Evolutionary conservation across 2,797 vertebrate genomes (phyloP), one percentile per base, ranked within the genome.

Genomic region (Danio albolineatus): DNA sequence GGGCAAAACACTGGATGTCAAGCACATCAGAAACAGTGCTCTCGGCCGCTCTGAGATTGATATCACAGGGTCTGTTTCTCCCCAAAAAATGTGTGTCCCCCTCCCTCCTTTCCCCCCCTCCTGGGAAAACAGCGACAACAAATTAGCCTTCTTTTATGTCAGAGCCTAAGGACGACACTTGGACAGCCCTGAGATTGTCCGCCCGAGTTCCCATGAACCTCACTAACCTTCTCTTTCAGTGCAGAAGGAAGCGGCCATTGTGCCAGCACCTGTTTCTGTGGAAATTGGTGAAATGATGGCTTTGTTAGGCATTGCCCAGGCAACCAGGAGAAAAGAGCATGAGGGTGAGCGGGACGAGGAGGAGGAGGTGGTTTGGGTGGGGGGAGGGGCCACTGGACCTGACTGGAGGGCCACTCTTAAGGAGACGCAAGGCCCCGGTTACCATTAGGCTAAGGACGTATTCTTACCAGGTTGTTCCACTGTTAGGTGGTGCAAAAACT

Each of bases 271-370:
- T 95, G 94, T 94, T 94, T 94, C 93, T 94, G 93, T 94, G 94
- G 93, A 95, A 95, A 94, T 94, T 94, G 94, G 94, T 95, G 93
- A 95, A 95, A 94, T 95, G 94, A 95, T 94, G 94, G 93, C 94
- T 95, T 95, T 95, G 94, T 95, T 94, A 95, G 94, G 88, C 83
- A 74, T 94, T 87, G 73, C 93, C 90, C 89, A 83, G 93, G 87
- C 89, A 89, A 95, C 94, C 89, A 90, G 91, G 91, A 90, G 91
- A 93, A 92, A 93, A 89, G 90, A 90, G 82, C 78, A 83, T 93
- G 94, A 90, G 92, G 96, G 88, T 90, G 87, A 83, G 89, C 92
- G 85, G 92, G 92, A 44, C 92, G 89, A 85, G 93, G 84, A 91
- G 93, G 92, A 44, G 92, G 89, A 85, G 93, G 84, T 91, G 93